A percentile compares a stretch with the other conserved stretches of the same genome.
phyloP scores from a whole-genome alignment of 2,113 vertebrate genomes.

The Apus apus region DNA sequence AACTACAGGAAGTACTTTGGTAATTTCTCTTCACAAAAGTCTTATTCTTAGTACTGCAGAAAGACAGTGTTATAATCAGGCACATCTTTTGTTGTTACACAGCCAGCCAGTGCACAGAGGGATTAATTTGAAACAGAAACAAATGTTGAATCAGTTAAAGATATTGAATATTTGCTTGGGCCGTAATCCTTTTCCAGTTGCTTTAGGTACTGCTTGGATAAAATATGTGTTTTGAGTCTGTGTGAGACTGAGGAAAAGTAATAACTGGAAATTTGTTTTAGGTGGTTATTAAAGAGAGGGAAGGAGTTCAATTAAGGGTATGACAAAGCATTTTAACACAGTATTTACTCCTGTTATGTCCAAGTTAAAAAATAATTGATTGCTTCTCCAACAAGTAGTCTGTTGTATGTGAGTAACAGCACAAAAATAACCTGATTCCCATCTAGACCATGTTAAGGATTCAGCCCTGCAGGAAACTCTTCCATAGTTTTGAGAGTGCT shows the following conservation, averaged over 20 bases:
- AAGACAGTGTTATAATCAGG: background rate
- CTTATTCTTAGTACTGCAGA: background rate
- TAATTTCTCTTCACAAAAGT: background rate
- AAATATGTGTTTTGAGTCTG: background rate
- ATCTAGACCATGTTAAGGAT: rapidly evolving
- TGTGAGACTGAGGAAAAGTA: background rate
- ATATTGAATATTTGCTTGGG: background rate
- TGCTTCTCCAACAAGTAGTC: background rate
- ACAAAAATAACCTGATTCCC: background rate
- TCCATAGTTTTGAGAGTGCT: background rate
- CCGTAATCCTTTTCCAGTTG: background rate
- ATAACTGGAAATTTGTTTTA: background rate
- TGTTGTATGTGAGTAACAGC: background rate
- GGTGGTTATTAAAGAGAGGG: background rate
- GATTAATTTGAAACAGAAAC: background rate
- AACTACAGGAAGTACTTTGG: background rate
- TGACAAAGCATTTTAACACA: background rate
- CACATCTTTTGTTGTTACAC: background rate
- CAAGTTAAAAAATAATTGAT: background rate
- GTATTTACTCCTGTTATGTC: background rate
- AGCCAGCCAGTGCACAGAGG: background rate
- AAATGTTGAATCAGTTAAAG: background rate
- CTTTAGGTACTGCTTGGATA: background rate
- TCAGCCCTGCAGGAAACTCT: background rate
- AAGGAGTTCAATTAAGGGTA: background rate